Evolutionary conservation across 2,888 invertebrate genomes (phyloP).

Genomic region (Nasonia oneida): DNA sequence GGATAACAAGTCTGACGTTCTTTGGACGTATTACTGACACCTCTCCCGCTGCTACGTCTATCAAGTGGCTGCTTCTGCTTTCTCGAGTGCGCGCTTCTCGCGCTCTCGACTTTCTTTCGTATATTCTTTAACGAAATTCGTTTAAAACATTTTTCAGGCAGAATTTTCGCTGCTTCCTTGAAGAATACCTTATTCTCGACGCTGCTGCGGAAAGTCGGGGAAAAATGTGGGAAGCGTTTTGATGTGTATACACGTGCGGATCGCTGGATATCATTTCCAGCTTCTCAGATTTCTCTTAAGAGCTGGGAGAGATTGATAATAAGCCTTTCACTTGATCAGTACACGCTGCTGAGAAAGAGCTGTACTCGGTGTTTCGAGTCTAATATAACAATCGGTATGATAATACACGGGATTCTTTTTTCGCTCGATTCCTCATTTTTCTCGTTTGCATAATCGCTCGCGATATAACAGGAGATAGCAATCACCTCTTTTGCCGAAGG

Average conservation of each 20-base stretch:
- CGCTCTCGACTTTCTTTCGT: not conserved
- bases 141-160: conserved; percentile 19
- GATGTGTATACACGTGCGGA: not conserved
- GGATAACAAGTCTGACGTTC: conserved; percentile 58
- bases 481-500: not conserved
- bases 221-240: not conserved
- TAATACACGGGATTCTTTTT: not conserved
- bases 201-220: not conserved
- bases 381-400: not conserved
- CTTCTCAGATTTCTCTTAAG: not conserved
- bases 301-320: not conserved
- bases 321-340: conserved; percentile 4
- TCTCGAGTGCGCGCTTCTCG: not conserved
- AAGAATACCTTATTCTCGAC: not conserved
- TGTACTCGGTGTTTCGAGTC: not conserved
- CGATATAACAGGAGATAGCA: not conserved
- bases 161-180: not conserved
- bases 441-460: not conserved
- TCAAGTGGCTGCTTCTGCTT: conserved; percentile 37
- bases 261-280: not conserved
- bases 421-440: not conserved
- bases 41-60: conserved; percentile 44
- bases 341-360: not conserved
- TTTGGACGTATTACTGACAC: conserved; percentile 49
- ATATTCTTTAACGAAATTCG: conserved; percentile 39